A percentile compares a stretch with the other conserved stretches of the same genome.
phyloP scores from a whole-genome alignment of 2,113 vertebrate genomes.

The Paralichthys olivaceus region DNA sequence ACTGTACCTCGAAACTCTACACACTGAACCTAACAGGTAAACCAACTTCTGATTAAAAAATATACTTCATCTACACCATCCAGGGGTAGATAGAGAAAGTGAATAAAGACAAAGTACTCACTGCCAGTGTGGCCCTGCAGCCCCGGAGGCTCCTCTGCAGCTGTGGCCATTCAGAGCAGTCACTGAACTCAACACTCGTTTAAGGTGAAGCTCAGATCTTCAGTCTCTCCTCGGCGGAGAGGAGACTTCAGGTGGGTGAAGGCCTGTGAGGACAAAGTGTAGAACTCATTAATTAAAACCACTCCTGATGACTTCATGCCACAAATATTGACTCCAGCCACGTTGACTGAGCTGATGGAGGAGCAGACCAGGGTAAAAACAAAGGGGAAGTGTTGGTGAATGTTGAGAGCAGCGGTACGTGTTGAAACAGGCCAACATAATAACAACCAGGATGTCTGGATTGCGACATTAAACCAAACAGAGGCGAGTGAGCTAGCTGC shows the following conservation, averaged over 20 bases:
- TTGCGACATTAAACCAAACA: constrained; percentile 11
- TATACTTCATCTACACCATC: not conserved
- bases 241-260: not conserved
- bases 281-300: not conserved
- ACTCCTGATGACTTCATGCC: constrained; percentile 22
- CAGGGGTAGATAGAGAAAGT: not conserved
- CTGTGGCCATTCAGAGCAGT: constrained; percentile 76
- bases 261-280: constrained; percentile 21
- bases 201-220: constrained; percentile 17
- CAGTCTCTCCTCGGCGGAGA: constrained; percentile 1
- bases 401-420: not conserved
- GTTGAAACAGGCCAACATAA: not conserved
- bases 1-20: no score
- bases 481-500: constrained; percentile 25
- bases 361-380: not conserved
- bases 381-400: not conserved
- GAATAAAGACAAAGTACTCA: constrained; percentile 45
- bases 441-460: not conserved
- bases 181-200: not conserved
- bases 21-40: no score
- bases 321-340: constrained; percentile 52
- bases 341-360: constrained; percentile 34
- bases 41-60: not conserved
- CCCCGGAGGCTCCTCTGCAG: constrained; percentile 71
- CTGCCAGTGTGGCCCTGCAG: constrained; percentile 57